These are phyloP conservation scores for Eciton burchellii DNA, from an alignment of 1,140 invertebrate genomes.

Conservation along the genomic window DNA sequence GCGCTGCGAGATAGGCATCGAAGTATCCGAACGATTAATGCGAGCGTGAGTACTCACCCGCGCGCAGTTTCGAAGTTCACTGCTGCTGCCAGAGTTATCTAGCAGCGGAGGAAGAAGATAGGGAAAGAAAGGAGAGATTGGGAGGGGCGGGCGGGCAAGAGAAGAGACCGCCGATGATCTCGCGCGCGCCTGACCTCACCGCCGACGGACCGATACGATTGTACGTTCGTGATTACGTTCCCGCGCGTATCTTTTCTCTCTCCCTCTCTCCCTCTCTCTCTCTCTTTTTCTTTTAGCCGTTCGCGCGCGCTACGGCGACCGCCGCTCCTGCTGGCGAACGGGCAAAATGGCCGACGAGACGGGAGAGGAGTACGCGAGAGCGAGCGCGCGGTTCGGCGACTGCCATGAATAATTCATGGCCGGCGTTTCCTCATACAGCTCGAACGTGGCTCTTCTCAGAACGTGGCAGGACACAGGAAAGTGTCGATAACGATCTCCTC, in stretches of 20 bases:
- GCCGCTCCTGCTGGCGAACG: slow-evolving; percentile 37
- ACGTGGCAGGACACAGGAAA: slow-evolving; percentile 85
- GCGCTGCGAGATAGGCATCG: not conserved
- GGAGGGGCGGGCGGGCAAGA: too few relatives aligned
- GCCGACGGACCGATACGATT: slow-evolving; percentile 26
- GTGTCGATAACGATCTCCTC: slow-evolving; percentile 82
- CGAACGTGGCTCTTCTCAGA: slow-evolving; percentile 83
- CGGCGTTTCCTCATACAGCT: slow-evolving; percentile 84
- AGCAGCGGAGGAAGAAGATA: not conserved
- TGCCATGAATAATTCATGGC: slow-evolving; percentile 85
- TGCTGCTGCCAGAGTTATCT: slow-evolving; percentile 16
- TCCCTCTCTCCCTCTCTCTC: too few relatives aligned
- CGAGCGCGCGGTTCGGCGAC: slow-evolving; percentile 80
- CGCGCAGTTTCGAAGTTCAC: slow-evolving; percentile 8
- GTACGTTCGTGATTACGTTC: slow-evolving; percentile 23
- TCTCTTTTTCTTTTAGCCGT: slow-evolving; percentile 2
- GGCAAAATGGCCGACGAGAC: slow-evolving; percentile 47
- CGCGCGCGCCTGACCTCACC: slow-evolving; percentile 27
- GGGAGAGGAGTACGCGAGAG: slow-evolving; percentile 2
- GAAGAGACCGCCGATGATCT: slow-evolving; percentile 30
- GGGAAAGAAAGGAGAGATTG: too few relatives aligned
- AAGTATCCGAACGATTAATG: not conserved
- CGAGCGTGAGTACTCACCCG: too few relatives aligned
- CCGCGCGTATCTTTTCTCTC: not conserved
- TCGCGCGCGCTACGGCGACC: slow-evolving; percentile 24